phyloP scores from a whole-genome alignment of 2,888 invertebrate genomes.

The Macrosiphum euphorbiae region DNA sequence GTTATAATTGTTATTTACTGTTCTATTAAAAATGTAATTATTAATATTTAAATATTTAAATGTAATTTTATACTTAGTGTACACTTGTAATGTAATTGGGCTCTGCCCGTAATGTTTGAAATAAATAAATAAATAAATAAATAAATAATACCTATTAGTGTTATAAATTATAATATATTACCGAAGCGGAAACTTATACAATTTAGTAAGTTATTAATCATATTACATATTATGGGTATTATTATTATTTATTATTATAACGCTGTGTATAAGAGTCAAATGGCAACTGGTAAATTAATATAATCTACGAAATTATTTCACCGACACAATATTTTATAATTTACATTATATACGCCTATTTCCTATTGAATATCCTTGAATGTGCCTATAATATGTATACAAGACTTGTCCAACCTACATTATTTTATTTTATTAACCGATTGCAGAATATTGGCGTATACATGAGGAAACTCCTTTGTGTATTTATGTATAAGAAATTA shows the following conservation, averaged over 20 bases:
- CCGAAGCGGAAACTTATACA: background rate
- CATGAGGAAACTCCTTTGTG: background rate
- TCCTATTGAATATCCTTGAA: background rate
- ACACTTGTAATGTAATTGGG: too few relatives aligned
- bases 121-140: too few relatives aligned
- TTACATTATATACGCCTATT: background rate
- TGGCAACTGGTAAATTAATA: background rate
- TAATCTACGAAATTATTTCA: background rate
- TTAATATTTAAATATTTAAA: too few relatives aligned
- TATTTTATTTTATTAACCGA: background rate
- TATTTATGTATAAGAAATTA: background rate
- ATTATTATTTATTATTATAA: constrained; percentile 2
- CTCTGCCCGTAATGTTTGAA: too few relatives aligned
- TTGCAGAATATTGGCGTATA: background rate
- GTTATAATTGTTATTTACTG: too few relatives aligned
- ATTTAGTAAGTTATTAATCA: background rate
- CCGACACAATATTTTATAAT: background rate
- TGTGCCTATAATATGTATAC: background rate
- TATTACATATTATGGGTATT: background rate
- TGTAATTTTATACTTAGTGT: too few relatives aligned
- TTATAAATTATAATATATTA: background rate
- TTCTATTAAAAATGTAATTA: too few relatives aligned
- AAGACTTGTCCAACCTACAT: background rate
- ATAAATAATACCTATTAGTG: too few relatives aligned
- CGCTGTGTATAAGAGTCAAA: background rate